A percentile compares a stretch with the other conserved stretches of the same genome.
These are phyloP conservation scores for Ladona fulva DNA, from an alignment of 1,140 invertebrate species.

Conservation along the genomic window DNA sequence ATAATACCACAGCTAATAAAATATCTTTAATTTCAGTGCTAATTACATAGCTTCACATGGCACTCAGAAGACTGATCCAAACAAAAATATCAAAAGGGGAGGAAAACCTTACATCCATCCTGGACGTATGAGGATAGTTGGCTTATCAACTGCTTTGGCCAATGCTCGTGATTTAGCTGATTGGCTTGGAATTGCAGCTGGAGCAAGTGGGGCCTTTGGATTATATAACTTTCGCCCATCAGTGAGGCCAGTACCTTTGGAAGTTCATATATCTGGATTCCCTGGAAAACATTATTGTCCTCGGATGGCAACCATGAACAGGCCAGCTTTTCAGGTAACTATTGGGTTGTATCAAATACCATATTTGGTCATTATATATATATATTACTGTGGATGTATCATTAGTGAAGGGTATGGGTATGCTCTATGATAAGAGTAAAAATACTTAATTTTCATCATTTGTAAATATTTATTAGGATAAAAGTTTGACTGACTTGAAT, in stretches of 20 bases:
- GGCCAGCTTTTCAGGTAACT: slow-evolving; percentile 86
- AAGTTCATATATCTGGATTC: slow-evolving; percentile 90
- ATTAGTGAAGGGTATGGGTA: too few species aligned
- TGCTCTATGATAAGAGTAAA: too few species aligned
- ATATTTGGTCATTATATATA: too few species aligned
- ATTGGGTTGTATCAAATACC: background rate
- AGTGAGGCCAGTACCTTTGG: slow-evolving; percentile 92
- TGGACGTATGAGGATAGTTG: slow-evolving; percentile 65
- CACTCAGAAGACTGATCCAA: background rate
- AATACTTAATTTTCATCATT: too few species aligned
- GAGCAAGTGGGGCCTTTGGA: slow-evolving; percentile 50
- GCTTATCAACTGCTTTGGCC: slow-evolving; percentile 93
- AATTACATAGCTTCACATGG: background rate
- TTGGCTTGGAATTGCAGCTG: slow-evolving; percentile 84
- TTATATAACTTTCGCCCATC: slow-evolving; percentile 97
- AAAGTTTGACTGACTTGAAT: background rate
- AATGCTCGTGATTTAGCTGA: slow-evolving; percentile 93
- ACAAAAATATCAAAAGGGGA: background rate
- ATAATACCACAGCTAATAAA: too few species aligned
- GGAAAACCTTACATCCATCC: background rate
- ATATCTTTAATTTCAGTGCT: background rate
- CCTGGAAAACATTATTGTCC: slow-evolving; percentile 98
- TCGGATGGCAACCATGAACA: slow-evolving; percentile 99
- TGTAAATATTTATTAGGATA: too few species aligned
- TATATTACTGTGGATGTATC: too few species aligned